Percentiles rank a stretch among this genome's conserved stretches.
Evolutionary conservation across 2,113 vertebrate species (phyloP).

Genomic region (Pluvialis apricaria): DNA sequence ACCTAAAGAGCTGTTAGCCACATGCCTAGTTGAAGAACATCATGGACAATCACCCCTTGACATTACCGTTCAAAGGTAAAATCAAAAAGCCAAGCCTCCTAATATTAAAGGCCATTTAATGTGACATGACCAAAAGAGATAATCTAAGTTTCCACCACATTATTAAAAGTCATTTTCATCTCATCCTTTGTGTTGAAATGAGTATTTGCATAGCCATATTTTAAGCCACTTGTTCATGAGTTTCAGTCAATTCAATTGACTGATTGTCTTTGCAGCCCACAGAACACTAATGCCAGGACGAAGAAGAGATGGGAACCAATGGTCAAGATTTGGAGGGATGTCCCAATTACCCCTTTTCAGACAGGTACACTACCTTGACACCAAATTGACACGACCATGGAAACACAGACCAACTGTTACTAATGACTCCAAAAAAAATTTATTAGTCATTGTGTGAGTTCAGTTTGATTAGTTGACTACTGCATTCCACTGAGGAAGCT

Average conservation of each 20-base stretch:
- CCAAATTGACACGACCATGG: not conserved
- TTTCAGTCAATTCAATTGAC: not conserved
- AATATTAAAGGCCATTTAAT: not conserved
- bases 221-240: not conserved
- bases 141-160: not conserved
- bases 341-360: not conserved
- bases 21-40: not conserved
- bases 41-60: not conserved
- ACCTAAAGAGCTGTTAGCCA: not conserved
- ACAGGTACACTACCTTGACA: not conserved
- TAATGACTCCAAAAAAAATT: rapidly evolving
- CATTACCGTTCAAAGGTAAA: not conserved
- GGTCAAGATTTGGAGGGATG: not conserved
- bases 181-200: not conserved
- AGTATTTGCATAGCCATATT: not conserved
- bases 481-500: not conserved
- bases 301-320: not conserved
- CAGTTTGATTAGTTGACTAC: not conserved
- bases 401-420: not conserved
- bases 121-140: not conserved
- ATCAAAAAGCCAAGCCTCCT: not conserved
- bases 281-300: not conserved
- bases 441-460: not conserved
- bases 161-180: not conserved
- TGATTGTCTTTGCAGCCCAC: not conserved